These are phyloP conservation scores for Drosophila ustulata DNA, from an alignment of 2,888 invertebrate genomes.

Conservation along the genomic window DNA sequence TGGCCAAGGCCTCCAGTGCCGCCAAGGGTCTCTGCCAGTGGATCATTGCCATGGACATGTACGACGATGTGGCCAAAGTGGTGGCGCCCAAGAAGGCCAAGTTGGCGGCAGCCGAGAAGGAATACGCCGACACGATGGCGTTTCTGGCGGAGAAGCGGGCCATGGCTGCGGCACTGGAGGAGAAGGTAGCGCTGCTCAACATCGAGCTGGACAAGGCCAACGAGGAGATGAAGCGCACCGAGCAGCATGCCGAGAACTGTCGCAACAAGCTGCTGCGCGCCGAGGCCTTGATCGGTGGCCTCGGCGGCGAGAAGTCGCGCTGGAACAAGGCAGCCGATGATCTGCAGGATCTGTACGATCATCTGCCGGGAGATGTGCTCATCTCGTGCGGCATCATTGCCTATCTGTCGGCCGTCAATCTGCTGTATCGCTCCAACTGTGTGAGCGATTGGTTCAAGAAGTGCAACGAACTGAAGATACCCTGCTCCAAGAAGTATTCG, in stretches of 20 bases:
- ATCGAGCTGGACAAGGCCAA: constrained; percentile 90
- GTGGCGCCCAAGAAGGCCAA: constrained; percentile 96
- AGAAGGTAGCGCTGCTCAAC: constrained; percentile 90
- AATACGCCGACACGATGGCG: constrained; percentile 93
- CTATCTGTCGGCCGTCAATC: constrained; percentile 94
- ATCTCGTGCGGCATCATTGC: constrained; percentile 95
- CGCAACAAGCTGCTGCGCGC: constrained; percentile 93
- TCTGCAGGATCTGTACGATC: constrained; percentile 91
- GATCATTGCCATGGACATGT: constrained; percentile 97
- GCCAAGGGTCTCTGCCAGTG: constrained; percentile 97
- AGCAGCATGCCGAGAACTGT: constrained; percentile 93
- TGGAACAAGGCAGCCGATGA: constrained; percentile 93
- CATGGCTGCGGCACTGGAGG: constrained; percentile 91
- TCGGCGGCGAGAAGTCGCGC: constrained; percentile 94
- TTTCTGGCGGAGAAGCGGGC: constrained; percentile 93
- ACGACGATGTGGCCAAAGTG: constrained; percentile 93
- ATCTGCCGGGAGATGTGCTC: constrained; percentile 95
- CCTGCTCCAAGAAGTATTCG: constrained; percentile 90
- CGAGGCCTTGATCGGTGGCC: constrained; percentile 93
- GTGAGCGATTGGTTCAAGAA: constrained; percentile 91
- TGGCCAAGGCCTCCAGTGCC: constrained; percentile 93
- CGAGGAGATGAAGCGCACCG: constrained; percentile 90
- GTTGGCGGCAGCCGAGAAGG: constrained; percentile 91
- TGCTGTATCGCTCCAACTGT: constrained; percentile 87
- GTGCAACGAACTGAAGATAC: constrained; percentile 89